Base-by-base conservation (phyloP, 2,113 vertebrate genomes). In the Orthonyx spaldingii region DNA sequence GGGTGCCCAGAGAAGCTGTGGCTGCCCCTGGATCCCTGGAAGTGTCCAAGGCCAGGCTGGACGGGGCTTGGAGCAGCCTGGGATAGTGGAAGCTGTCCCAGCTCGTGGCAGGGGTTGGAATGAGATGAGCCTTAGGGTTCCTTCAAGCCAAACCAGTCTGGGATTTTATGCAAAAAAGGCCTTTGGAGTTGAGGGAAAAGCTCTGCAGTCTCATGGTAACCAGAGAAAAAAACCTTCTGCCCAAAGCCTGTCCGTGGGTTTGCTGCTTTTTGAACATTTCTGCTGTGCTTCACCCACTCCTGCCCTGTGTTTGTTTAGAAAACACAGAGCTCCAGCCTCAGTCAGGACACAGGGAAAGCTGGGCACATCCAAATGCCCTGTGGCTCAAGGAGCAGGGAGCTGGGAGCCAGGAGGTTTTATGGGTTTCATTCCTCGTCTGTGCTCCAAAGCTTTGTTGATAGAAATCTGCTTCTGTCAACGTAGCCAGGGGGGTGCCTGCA, bases 381-480 rank as follows among this genome's bases (percentile, higher is more conserved):
- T 82, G 94, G 91, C 56, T 72, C 11, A 7, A 35, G 88, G 76
- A 19, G 57, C 55, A 9, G 2, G 23, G 37, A 72, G 68, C 37
- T 10, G 41, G 46, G 50, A 84, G 83, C 72, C 81, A 75, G 84
- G 39, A 90, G 77, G 46, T 86, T 49, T 90, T 41, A 41, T 53
- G 80, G 87, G 87, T 80, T 90, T 85, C 80, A 63, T 80, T 52
- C 84, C 85, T 90, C 9, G 0, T 47, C 78, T 76, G 44, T 16
- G 12, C 30, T 80, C 85, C 86, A 94, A 50, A 83, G 93, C 93
- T 93, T 96, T 95, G 93, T 66, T 97, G 96, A 96, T 96, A 97
- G 86, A 81, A 92, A 97, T 96, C 96, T 96, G 95, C 95, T 89
- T 61, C 81, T 89, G 89, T 95, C 94, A 83, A 90, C 69, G 76